phyloP scores from a whole-genome alignment of 2,888 invertebrate species.

The Salpingus planirostris region DNA sequence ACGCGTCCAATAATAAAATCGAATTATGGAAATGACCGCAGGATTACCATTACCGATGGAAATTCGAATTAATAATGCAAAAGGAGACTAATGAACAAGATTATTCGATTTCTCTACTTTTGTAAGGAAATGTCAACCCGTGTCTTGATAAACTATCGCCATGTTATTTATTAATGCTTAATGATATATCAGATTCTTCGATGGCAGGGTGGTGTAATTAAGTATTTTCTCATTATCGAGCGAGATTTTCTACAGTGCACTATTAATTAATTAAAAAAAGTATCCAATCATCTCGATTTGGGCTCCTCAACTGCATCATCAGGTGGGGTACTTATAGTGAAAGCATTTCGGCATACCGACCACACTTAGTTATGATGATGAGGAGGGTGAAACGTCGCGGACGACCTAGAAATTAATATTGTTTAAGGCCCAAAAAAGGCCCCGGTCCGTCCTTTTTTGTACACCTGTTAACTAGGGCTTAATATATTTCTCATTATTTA shows the following conservation, averaged over 20 bases:
- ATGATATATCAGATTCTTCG: constrained; percentile 8
- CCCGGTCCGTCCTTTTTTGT: constrained; percentile 34
- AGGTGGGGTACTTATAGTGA: too few species aligned
- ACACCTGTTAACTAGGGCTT: constrained; percentile 40
- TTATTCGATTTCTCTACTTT: too few species aligned
- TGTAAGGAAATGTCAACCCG: too few species aligned
- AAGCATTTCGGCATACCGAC: too few species aligned
- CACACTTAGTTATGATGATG: too few species aligned
- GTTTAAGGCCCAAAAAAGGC: constrained; percentile 10
- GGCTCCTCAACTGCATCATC: too few species aligned
- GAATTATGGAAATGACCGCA: too few species aligned
- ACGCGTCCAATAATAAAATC: too few species aligned
- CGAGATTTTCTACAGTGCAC: constrained; percentile 1
- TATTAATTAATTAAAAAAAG: constrained; percentile 12
- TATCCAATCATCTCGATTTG: neutral
- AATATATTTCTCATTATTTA: constrained; percentile 42
- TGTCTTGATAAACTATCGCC: neutral
- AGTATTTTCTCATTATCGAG: constrained; percentile 4
- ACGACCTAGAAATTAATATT: constrained; percentile 20
- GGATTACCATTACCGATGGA: too few species aligned
- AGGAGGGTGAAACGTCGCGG: constrained; percentile 10
- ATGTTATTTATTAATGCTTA: constrained; percentile 8
- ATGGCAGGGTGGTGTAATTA: constrained; percentile 10
- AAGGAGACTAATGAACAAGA: too few species aligned
- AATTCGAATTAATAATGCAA: too few species aligned